Conservation (phyloP, 1,140 invertebrate species). For the Drosophila melanica region DNA sequence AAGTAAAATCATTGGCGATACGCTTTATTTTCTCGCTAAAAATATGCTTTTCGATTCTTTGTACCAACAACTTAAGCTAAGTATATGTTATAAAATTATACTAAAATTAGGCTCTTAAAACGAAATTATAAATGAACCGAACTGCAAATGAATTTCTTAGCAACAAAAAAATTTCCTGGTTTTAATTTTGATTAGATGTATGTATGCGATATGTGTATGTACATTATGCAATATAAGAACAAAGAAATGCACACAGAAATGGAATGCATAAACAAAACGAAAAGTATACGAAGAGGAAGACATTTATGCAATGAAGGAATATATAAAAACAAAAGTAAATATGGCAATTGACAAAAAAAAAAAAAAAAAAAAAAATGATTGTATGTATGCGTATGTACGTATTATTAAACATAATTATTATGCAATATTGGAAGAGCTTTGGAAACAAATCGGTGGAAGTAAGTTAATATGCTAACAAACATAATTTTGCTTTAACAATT, state of each 20-base stretch:
- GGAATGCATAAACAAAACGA: conserved; percentile 78
- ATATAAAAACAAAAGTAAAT: conserved; percentile 53
- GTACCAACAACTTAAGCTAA: conserved; percentile 78
- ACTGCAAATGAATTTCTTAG: conserved; percentile 59
- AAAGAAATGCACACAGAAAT: conserved; percentile 71
- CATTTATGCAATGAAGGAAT: conserved; percentile 53
- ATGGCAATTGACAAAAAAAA: conserved; percentile 68
- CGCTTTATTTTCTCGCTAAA: conserved; percentile 70
- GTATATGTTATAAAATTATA: conserved; percentile 63
- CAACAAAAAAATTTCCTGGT: conserved; percentile 58
- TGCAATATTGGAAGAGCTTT: conserved; percentile 78
- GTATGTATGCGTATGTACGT: conserved; percentile 40
- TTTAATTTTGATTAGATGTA: conserved; percentile 30
- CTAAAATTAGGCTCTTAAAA: conserved; percentile 65
- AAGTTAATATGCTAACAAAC: conserved; percentile 73
- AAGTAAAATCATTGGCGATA: conserved; percentile 67
- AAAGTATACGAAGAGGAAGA: conserved; percentile 65
- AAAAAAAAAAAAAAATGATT: conserved; percentile 11
- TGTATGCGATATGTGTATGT: conserved; percentile 47
- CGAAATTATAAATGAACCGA: conserved; percentile 59
- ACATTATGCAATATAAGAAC: conserved; percentile 51
- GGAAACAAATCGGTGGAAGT: conserved; percentile 81
- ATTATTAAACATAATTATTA: conserved; percentile 51
- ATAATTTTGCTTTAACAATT: conserved; percentile 61
- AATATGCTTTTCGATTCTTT: conserved; percentile 73